Evolutionary conservation across 1,140 invertebrate species (phyloP).

Genomic region (Drosophila sp.): DNA sequence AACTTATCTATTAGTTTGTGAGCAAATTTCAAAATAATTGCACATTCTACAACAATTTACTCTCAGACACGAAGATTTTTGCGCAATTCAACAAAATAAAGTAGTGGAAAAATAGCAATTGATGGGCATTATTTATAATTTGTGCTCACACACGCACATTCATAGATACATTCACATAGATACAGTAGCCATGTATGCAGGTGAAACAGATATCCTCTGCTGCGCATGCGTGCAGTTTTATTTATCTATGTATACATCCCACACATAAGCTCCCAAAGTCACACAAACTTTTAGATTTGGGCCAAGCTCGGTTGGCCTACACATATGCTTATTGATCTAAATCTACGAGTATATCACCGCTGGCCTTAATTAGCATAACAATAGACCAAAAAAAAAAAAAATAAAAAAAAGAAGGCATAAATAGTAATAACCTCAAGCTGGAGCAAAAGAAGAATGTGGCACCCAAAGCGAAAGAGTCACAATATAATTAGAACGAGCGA

Average conservation of each 20-base stretch:
- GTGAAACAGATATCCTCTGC: constrained; percentile 26
- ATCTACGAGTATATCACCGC: constrained; percentile 56
- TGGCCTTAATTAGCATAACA: constrained; percentile 79
- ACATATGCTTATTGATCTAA: constrained; percentile 65
- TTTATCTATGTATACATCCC: constrained; percentile 29
- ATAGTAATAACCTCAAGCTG: constrained; percentile 46
- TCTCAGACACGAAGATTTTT: constrained; percentile 27
- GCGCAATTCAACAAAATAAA: constrained; percentile 1
- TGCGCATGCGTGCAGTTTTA: constrained; percentile 38
- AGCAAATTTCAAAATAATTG: constrained; percentile 78
- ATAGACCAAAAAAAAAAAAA: constrained; percentile 41
- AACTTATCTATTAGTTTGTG: constrained; percentile 71
- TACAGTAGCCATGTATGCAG: neutral
- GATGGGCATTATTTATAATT: constrained; percentile 62
- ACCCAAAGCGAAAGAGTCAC: constrained; percentile 57
- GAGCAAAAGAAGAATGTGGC: constrained; percentile 41
- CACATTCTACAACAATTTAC: constrained; percentile 31
- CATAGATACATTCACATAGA: constrained; percentile 13
- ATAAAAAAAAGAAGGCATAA: constrained; percentile 26
- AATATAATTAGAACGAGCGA: constrained; percentile 71
- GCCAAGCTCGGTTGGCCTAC: constrained; percentile 40
- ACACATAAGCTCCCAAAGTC: constrained; percentile 3
- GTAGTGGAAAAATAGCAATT: constrained; percentile 47
- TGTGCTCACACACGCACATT: constrained; percentile 6
- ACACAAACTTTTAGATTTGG: constrained; percentile 35